Conservation (phyloP, 2,888 invertebrate species). For the Gnatocerus cornutus region DNA sequence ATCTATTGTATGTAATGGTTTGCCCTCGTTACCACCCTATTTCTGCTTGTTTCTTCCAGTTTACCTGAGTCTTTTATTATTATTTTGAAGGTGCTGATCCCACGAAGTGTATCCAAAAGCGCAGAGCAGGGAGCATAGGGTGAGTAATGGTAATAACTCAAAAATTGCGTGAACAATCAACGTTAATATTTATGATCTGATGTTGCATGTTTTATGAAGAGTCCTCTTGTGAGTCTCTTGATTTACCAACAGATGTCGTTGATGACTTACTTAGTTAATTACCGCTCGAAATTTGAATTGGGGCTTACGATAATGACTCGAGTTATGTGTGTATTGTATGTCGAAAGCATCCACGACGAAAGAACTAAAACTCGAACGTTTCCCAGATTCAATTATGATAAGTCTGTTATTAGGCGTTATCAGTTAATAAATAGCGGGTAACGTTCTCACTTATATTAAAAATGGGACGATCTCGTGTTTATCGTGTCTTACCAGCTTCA, state of each 20-base stretch:
- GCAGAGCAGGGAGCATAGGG: constrained; percentile 87
- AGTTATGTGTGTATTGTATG: constrained; percentile 12
- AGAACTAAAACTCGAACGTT: constrained; percentile 52
- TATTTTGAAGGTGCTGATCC: constrained; percentile 82
- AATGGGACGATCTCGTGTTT: constrained; percentile 61
- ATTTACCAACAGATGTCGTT: constrained; percentile 34
- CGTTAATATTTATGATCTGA: constrained; percentile 30
- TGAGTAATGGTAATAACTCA: constrained; percentile 71
- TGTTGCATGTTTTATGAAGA: constrained; percentile 27
- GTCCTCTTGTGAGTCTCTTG: constrained; percentile 20
- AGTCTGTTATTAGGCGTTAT: constrained; percentile 67
- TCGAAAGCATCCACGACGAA: constrained; percentile 25
- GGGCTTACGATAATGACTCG: constrained; percentile 7
- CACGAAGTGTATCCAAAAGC: constrained; percentile 86
- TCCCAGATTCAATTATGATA: constrained; percentile 71
- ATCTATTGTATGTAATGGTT: not conserved
- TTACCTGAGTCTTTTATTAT: constrained; percentile 51
- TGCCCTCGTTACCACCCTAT: constrained; percentile 14
- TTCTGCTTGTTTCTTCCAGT: no score
- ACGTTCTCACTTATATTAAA: constrained; percentile 61
- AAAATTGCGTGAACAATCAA: constrained; percentile 11
- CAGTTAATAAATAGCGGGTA: constrained; percentile 68
- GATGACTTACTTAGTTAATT: constrained; percentile 30
- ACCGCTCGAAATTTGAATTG: constrained; percentile 2
- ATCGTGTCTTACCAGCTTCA: constrained; percentile 60